Evolutionary conservation across 2,113 vertebrate genomes (phyloP), one percentile per base, ranked within the genome.

Genomic region (Nerophis ophidion): DNA sequence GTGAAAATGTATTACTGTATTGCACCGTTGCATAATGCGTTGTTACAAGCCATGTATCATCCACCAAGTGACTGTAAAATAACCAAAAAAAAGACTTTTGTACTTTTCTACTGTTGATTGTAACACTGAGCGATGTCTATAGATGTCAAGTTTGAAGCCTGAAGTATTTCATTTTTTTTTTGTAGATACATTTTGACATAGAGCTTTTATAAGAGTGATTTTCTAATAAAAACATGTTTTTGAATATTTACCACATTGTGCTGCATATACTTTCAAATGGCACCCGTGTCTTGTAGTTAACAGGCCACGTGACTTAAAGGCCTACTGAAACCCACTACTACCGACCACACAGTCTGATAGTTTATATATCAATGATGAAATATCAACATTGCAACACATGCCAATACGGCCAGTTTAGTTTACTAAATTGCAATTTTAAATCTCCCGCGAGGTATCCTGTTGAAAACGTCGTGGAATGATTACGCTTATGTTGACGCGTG

Each of bases 131-230:
- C 26, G 62, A 57, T 75, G 46, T 74, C 71, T 62, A 53, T 75
- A 71, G 62, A 62, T 57, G 44, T 71, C 40, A 66, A 13, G 34
- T 51, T 74, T 65, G 49, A 61, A 66, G 15, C 60, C 67, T 75
- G 49, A 81, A 77, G 72, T 76, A 75, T 83, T 85, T 79, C 62
- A 65, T 72, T 51, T 44, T 74, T 66, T 7, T 68, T 74, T 67
- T 65, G 13, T 61, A 17, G 70, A 71, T 52, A 74, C 46, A 40
- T 45, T 83, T 77, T 80, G 54, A 72, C 6, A 57, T 76, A 73
- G 65, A 79, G 59, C 48, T 74, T 89, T 75, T 77, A 66, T 76
- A 61, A 49, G 16, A 47, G 44, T 38, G 33, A 53, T 79, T 81
- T 84, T 84, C 36, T 76, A 84, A 79, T 74, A 79, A 83, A 79